Percentiles rank a stretch among this genome's conserved stretches.
phyloP scores from a whole-genome alignment of 2,888 invertebrate genomes.

The Shargacucullia verbasci region DNA sequence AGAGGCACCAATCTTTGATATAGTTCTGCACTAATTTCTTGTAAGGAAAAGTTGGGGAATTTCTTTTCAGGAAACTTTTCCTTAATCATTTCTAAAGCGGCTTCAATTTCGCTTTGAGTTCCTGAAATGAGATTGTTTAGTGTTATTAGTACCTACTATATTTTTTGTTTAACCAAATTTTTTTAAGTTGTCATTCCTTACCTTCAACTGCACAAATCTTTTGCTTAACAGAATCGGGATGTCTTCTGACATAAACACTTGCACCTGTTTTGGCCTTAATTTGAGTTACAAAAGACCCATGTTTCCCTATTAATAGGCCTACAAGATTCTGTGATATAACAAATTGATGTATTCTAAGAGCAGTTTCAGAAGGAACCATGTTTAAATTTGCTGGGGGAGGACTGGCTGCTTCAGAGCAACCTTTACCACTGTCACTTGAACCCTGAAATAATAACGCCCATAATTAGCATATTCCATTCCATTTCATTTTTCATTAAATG shows the following conservation, averaged over 20 bases:
- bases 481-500: no score
- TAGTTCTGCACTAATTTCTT: constrained; percentile 87
- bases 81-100: constrained; percentile 95
- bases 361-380: constrained; percentile 81
- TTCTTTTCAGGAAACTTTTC: constrained; percentile 94
- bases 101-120: constrained; percentile 93
- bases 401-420: constrained; percentile 92
- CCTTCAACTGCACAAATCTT: constrained; percentile 96
- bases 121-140: constrained; percentile 80
- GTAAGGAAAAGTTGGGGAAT: constrained; percentile 94
- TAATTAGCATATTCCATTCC: background rate
- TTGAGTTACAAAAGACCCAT: constrained; percentile 94
- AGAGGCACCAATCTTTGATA: constrained; percentile 85
- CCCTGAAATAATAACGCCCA: constrained; percentile 83
- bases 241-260: constrained; percentile 93
- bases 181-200: constrained; percentile 58
- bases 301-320: constrained; percentile 95
- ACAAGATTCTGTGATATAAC: constrained; percentile 93
- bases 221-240: constrained; percentile 92
- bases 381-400: constrained; percentile 91
- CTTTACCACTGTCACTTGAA: constrained; percentile 95
- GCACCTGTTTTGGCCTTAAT: constrained; percentile 94
- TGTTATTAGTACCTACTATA: background rate
- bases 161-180: background rate
- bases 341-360: constrained; percentile 91